Evolutionary conservation across 2,888 invertebrate species (phyloP), one percentile per base, ranked within the genome.

Genomic region (Euplagia quadripunctaria): DNA sequence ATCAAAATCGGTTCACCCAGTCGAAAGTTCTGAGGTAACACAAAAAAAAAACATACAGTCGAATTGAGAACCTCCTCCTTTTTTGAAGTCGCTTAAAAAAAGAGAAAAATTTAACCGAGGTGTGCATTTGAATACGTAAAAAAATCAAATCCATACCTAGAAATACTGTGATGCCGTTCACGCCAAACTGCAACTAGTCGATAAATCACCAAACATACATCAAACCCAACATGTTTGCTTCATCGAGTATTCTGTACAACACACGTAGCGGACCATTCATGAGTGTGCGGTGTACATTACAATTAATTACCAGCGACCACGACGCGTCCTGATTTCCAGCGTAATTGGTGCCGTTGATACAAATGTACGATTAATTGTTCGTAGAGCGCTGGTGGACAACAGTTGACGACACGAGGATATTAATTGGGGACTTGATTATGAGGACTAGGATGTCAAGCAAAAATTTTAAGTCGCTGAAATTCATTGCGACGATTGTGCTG

Each of bases 221-320:
- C 20, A 55, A 70, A 76, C 64, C 49, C 64, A 79, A 73, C 68
- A 64, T 70, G 72, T 76, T 73, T 52, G 71, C 79, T 74, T 79
- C 75, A 87, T 92, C 88, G 84, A 73, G 88, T 89, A 93, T 93
- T 88, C 92, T 77, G 80, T 71, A 76, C 81, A 77, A 74, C 71
- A 68, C 77, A 80, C 77, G 87, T 91, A 91, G 91, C 93, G 92
- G 91, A 70, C 88, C 90, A 88, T 88, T 88, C 88, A 88, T 85
- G 89, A 88, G 85, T 80, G 84, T 85, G 89, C 86, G 87, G 87
- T 88, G 87, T 89, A 90, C 90, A 92, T 92, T 89, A 90, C 90
- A 93, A 92, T 91, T 89, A 86, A 88, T 88, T 84, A 86, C 79
- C 81, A 83, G 73, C 85, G 85, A 81, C 80, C 80, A 73, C 80